These are phyloP conservation scores for Sarcoramphus papa DNA, from an alignment of 2,797 vertebrate genomes.

Conservation along the genomic window DNA sequence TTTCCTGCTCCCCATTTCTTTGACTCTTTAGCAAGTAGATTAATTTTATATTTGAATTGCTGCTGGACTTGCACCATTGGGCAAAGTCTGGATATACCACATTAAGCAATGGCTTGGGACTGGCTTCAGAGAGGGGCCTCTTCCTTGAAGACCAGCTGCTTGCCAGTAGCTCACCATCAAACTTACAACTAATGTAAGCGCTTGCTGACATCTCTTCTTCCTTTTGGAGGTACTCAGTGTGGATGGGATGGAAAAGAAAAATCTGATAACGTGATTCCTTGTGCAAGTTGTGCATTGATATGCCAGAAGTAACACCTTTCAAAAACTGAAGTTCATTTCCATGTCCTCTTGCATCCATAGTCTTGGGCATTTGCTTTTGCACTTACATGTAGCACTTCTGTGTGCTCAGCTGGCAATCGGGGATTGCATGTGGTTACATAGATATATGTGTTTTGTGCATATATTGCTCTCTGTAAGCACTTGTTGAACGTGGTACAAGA, in stretches of 20 bases:
- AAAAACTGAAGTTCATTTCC: background rate
- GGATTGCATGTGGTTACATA: background rate
- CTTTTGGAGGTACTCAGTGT: background rate
- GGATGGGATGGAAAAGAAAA: background rate
- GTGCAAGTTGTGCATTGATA: background rate
- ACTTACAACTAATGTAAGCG: rapidly evolving
- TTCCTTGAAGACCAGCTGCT: background rate
- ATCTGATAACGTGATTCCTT: background rate
- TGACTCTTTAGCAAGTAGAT: background rate
- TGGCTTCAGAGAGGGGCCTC: background rate
- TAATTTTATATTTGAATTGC: background rate
- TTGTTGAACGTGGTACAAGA: background rate
- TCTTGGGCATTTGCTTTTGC: background rate
- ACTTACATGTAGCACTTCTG: rapidly evolving
- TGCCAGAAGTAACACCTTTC: background rate
- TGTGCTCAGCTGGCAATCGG: background rate
- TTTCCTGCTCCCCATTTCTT: background rate
- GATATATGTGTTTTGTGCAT: rapidly evolving
- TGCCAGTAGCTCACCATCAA: background rate
- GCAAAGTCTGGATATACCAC: background rate
- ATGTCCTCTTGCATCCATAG: background rate
- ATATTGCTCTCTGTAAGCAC: background rate
- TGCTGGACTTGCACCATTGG: background rate
- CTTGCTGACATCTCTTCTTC: background rate
- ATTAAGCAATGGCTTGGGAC: background rate